Percentiles rank a stretch among this genome's conserved stretches.
These are phyloP conservation scores for Oreochromis grahami DNA, from an alignment of 2,797 vertebrate species.

Conservation along the genomic window DNA sequence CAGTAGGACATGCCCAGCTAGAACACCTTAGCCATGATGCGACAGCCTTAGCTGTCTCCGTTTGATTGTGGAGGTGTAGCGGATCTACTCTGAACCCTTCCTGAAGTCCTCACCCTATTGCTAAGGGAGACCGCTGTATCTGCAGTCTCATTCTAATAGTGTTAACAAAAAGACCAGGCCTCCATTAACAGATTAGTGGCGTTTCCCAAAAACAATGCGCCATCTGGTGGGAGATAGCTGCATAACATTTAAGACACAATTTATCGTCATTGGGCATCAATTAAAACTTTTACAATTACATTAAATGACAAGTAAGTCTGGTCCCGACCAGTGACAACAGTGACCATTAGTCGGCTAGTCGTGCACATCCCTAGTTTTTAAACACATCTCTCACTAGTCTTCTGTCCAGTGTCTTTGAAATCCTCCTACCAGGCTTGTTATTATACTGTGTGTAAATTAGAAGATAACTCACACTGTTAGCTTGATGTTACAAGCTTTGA, in stretches of 20 bases:
- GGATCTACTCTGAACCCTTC: background rate
- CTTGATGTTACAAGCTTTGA: background rate
- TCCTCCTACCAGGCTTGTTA: background rate
- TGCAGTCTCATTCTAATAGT: background rate
- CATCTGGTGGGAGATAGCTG: background rate
- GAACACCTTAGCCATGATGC: background rate
- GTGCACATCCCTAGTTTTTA: background rate
- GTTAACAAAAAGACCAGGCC: background rate
- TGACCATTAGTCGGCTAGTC: background rate
- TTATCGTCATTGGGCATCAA: background rate
- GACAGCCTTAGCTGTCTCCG: background rate
- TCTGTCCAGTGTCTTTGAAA: background rate
- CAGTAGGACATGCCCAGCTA: background rate
- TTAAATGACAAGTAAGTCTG: background rate
- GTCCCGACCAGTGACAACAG: background rate
- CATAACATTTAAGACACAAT: background rate
- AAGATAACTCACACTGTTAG: background rate
- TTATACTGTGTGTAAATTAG: background rate
- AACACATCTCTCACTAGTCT: background rate
- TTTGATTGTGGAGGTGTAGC: background rate
- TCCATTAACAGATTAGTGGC: background rate
- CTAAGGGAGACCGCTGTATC: background rate
- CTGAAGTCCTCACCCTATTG: background rate
- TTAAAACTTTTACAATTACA: background rate
- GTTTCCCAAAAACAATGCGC: background rate